phyloP scores from a whole-genome alignment of 2,888 invertebrate genomes.

The Crepidodera aurea region DNA sequence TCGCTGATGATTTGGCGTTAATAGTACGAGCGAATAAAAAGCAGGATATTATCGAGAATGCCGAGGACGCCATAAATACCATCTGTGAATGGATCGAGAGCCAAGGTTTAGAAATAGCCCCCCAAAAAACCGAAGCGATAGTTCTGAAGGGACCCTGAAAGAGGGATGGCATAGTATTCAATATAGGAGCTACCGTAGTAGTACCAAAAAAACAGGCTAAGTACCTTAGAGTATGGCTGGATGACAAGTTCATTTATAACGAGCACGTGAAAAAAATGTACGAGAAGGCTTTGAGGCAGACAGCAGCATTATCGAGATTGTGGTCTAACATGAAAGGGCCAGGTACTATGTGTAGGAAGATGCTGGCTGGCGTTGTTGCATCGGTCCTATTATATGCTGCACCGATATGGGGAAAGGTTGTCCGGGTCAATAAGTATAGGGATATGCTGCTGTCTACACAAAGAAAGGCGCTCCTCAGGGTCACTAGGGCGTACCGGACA shows the following conservation, averaged over 20 bases:
- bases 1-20: not conserved
- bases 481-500: conserved; percentile 21
- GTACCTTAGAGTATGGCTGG: conserved; percentile 20
- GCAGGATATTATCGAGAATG: not conserved
- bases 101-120: conserved; percentile 7
- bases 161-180: conserved; percentile 7
- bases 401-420: not conserved
- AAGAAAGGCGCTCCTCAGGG: conserved; percentile 7
- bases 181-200: not conserved
- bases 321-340: not conserved
- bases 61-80: not conserved
- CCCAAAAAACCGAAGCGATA: not conserved
- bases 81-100: conserved; percentile 21
- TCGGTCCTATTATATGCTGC: conserved; percentile 9
- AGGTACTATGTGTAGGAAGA: not conserved
- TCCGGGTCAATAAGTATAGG: not conserved
- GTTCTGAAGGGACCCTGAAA: conserved; percentile 16
- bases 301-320: not conserved
- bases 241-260: conserved; percentile 21
- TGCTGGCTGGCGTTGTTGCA: conserved; percentile 1
- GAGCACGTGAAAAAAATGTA: conserved; percentile 7
- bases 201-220: conserved; percentile 11
- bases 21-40: not conserved
- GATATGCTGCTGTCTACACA: not conserved
- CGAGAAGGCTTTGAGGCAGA: not conserved